phyloP scores from a whole-genome alignment of 2,797 vertebrate genomes.

The Clarias platycephalus region DNA sequence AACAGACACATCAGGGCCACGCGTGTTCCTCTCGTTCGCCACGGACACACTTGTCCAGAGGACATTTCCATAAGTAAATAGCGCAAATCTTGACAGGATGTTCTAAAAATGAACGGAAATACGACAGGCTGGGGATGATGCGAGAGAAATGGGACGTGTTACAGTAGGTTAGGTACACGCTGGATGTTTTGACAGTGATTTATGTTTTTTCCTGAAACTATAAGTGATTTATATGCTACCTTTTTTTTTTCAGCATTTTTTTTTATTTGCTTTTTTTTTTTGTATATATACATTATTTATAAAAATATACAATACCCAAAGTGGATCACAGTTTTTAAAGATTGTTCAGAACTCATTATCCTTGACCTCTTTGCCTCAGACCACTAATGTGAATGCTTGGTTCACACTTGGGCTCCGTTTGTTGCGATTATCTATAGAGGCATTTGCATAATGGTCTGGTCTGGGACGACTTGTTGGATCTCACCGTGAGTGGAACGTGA shows the following conservation, averaged over 20 bases:
- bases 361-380: neutral
- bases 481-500: neutral
- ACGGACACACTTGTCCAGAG: constrained; percentile 31
- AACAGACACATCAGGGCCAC: constrained; percentile 39
- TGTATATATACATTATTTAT: neutral
- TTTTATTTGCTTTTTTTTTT: neutral
- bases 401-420: neutral
- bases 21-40: constrained; percentile 26
- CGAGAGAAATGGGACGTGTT: constrained; percentile 78
- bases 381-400: no score
- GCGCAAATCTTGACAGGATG: constrained; percentile 76
- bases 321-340: neutral
- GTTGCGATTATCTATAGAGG: no score
- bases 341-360: neutral
- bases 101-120: constrained; percentile 74
- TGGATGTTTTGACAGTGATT: constrained; percentile 79
- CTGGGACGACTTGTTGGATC: neutral
- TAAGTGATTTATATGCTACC: constrained; percentile 76
- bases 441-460: no score
- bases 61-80: constrained; percentile 82
- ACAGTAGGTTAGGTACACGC: constrained; percentile 58
- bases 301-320: neutral
- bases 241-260: constrained; percentile 63
- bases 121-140: constrained; percentile 66
- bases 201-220: constrained; percentile 75